These are phyloP conservation scores for Gymnogyps californianus DNA, from an alignment of 2,113 vertebrate species.

Conservation along the genomic window DNA sequence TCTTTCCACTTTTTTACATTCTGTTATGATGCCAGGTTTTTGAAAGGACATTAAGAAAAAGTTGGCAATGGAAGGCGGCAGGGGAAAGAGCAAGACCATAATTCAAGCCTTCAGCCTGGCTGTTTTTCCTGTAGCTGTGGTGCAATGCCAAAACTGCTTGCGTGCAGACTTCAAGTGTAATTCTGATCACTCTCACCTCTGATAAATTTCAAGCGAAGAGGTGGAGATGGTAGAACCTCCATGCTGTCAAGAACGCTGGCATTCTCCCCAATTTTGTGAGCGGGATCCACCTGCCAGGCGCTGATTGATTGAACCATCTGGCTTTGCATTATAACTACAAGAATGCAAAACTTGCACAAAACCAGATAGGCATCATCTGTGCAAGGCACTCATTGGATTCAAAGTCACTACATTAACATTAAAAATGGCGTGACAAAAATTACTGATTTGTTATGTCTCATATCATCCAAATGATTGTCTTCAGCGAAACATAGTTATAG, in stretches of 20 bases:
- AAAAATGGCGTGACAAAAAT: not conserved
- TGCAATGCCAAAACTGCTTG: not conserved
- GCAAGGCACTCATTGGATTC: not conserved
- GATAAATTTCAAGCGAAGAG: not conserved
- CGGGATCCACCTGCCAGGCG: not conserved
- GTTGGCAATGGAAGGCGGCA: not conserved
- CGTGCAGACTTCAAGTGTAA: not conserved
- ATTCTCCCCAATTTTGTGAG: not conserved
- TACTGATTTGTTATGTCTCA: not conserved
- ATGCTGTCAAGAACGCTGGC: conserved; percentile 2
- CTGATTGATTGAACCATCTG: conserved; percentile 24
- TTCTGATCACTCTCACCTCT: not conserved
- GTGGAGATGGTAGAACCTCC: not conserved
- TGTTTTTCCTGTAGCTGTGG: not conserved
- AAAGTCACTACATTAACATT: not conserved
- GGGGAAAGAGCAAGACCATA: not conserved
- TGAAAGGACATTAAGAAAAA: not conserved
- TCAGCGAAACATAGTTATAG: not conserved
- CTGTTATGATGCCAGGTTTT: not conserved
- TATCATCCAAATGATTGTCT: not conserved
- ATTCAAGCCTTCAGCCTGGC: not conserved
- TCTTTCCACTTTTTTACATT: not conserved
- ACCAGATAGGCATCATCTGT: not conserved
- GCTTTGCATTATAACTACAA: not conserved
- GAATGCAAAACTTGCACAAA: not conserved